These are phyloP conservation scores for Rhinogobio ventralis DNA, from an alignment of 2,797 vertebrate genomes.

Conservation along the genomic window DNA sequence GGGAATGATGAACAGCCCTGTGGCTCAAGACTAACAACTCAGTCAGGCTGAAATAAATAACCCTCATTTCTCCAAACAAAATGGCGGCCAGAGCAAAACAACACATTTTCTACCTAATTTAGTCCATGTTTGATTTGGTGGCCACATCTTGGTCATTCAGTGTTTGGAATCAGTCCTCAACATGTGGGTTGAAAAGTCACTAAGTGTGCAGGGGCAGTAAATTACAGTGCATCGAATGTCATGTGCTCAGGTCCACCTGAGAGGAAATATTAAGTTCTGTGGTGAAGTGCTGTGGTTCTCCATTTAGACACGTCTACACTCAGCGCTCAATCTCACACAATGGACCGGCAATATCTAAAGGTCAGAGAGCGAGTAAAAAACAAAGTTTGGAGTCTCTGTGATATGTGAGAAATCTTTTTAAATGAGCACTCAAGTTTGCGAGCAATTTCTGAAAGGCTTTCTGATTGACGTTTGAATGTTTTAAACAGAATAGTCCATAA, in stretches of 20 bases:
- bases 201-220: conserved; percentile 41
- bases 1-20: conserved; percentile 24
- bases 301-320: conserved; percentile 47
- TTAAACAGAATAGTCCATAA: background rate
- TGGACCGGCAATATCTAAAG: conserved; percentile 33
- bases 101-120: conserved; percentile 18
- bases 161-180: conserved; percentile 24
- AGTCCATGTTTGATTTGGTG: background rate
- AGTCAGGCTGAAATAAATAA: conserved; percentile 32
- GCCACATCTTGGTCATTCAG: conserved; percentile 17
- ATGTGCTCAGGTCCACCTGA: conserved; percentile 35
- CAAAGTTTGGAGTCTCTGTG: conserved; percentile 17
- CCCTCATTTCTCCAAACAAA: conserved; percentile 17
- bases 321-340: conserved; percentile 30
- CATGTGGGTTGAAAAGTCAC: conserved; percentile 35
- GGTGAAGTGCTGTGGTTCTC: conserved; percentile 39
- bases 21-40: conserved; percentile 36
- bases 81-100: conserved; percentile 21
- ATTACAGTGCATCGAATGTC: conserved; percentile 46
- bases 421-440: background rate
- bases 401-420: conserved; percentile 17
- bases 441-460: conserved; percentile 3
- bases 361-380: conserved; percentile 30
- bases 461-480: background rate
- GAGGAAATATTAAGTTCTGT: conserved; percentile 40